Percentiles rank a stretch among this genome's conserved stretches.
phyloP scores from a whole-genome alignment of 2,888 invertebrate species.

The Euspilapteryx auroguttella region DNA sequence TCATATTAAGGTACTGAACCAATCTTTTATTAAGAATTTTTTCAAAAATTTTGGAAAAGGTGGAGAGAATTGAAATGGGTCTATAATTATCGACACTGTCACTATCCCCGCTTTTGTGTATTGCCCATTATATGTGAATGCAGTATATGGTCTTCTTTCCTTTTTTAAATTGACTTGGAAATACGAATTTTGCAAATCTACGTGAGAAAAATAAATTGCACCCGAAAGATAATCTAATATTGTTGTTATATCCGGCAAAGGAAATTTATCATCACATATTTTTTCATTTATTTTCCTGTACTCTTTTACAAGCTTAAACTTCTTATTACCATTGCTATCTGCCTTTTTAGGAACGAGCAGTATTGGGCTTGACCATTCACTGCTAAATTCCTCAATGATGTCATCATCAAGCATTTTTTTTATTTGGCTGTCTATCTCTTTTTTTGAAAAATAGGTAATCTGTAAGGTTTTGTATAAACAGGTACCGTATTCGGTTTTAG shows the following conservation, averaged over 20 bases:
- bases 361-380: conserved; percentile 4
- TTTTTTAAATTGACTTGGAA: conserved; percentile 1
- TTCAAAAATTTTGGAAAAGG: no score
- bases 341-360: conserved; percentile 4
- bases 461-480: not conserved
- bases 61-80: no score
- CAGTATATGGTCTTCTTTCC: conserved; percentile 8
- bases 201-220: not conserved
- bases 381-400: conserved; percentile 2
- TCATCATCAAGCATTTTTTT: conserved; percentile 3
- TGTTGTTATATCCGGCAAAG: conserved; percentile 2
- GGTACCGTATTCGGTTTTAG: not conserved
- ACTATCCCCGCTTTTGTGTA: no score
- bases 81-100: no score
- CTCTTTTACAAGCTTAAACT: conserved; percentile 6
- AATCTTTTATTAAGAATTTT: no score
- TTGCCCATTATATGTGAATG: no score
- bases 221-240: conserved; percentile 2
- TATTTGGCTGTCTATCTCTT: conserved; percentile 3
- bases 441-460: not conserved
- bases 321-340: conserved; percentile 1
- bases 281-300: conserved; percentile 2
- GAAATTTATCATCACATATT: conserved; percentile 2
- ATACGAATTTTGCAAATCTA: conserved; percentile 1
- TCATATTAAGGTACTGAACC: no score